Conservation (phyloP, 2,888 invertebrate genomes). For the Drosophila kokeensis region DNA sequence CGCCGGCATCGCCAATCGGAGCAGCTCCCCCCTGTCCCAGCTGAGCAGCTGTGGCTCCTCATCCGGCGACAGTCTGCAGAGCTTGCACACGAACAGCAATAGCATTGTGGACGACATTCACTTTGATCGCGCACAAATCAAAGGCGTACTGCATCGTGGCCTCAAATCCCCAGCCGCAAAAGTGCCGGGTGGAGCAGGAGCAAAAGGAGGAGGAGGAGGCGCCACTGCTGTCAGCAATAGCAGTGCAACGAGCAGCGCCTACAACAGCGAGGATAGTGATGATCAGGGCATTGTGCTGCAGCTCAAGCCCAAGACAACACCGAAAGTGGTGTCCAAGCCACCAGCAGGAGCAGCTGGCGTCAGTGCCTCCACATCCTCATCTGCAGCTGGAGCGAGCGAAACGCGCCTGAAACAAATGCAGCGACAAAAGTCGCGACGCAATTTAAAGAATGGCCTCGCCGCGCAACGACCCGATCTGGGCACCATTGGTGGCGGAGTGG, state of each 20-base stretch:
- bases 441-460: conserved; percentile 86
- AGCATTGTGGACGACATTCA: conserved; percentile 84
- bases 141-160: conserved; percentile 82
- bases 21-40: conserved; percentile 91
- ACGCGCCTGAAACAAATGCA: conserved; percentile 86
- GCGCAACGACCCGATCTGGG: conserved; percentile 88
- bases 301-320: conserved; percentile 29
- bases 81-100: conserved; percentile 85
- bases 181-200: conserved; percentile 14
- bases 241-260: conserved; percentile 63
- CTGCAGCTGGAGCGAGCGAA: conserved; percentile 82
- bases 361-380: conserved; percentile 17
- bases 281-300: conserved; percentile 69
- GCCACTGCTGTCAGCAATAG: conserved; percentile 7
- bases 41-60: conserved; percentile 86
- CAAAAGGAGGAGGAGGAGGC: conserved; percentile 1
- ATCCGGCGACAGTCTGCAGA: conserved; percentile 88
- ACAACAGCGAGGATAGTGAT: conserved; percentile 69
- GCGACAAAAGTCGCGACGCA: conserved; percentile 86
- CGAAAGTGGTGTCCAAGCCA: background rate
- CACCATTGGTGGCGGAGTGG: conserved; percentile 84
- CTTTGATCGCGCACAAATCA: conserved; percentile 85
- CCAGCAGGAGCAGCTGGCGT: conserved; percentile 59
- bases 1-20: conserved; percentile 86
- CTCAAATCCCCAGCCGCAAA: conserved; percentile 62